Conservation (phyloP, 2,797 vertebrate species). For the Acropternis orthonyx region DNA sequence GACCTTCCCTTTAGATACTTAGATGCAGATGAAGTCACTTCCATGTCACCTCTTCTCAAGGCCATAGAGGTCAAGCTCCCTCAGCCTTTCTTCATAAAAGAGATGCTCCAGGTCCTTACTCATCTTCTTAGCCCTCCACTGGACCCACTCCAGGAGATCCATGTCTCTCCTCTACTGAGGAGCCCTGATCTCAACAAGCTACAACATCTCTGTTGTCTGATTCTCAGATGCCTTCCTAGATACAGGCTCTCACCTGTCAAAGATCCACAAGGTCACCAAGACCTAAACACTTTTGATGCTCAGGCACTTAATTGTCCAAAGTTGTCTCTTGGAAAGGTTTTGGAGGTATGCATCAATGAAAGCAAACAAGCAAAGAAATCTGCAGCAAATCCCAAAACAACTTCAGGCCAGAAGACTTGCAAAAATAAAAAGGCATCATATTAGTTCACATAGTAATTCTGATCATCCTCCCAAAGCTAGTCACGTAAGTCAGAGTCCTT, state of each 20-base stretch:
- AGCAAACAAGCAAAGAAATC: neutral
- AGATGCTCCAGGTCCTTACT: neutral
- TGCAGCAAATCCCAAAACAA: neutral
- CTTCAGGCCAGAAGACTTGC: neutral
- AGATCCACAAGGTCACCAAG: neutral
- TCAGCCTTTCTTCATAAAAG: neutral
- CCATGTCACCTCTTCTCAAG: rapidly evolving
- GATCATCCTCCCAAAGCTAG: neutral
- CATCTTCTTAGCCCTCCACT: neutral
- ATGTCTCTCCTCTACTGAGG: neutral
- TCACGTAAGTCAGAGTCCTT: neutral
- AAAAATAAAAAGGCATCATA: neutral
- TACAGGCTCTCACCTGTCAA: neutral
- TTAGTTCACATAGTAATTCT: neutral
- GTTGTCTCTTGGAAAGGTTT: neutral
- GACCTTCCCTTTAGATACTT: neutral
- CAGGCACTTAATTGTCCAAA: neutral
- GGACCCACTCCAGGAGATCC: rapidly evolving
- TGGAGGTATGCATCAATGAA: neutral
- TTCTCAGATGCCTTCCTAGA: neutral
- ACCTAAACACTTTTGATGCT: neutral
- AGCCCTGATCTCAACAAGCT: neutral
- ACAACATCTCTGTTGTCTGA: neutral
- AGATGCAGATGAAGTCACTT: rapidly evolving
- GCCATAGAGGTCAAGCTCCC: neutral